Evolutionary conservation across 2,797 vertebrate genomes (phyloP).

Genomic region (Merluccius polli): DNA sequence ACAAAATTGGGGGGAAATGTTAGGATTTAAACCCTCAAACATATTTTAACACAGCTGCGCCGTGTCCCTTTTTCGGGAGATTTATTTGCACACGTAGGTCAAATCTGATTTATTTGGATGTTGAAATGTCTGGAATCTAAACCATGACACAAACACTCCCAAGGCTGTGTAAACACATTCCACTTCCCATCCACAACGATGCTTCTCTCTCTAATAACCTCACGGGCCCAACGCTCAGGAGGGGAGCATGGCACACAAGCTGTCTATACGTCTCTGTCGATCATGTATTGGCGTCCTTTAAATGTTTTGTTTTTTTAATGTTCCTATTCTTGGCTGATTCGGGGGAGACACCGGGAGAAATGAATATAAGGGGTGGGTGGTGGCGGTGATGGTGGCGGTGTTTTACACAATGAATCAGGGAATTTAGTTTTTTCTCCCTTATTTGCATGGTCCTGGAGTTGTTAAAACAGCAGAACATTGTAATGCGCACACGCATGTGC

Average conservation of each 20-base stretch:
- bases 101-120: conserved; percentile 66
- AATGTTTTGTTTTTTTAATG: too few species aligned
- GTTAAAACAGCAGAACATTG: conserved; percentile 39
- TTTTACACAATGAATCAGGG: conserved; percentile 8
- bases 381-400: too few species aligned
- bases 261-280: too few species aligned
- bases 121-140: conserved; percentile 68
- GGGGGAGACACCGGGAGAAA: too few species aligned
- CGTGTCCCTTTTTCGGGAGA: conserved; percentile 41
- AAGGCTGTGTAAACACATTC: conserved; percentile 68
- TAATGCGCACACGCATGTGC: conserved; percentile 20
- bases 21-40: conserved; percentile 38
- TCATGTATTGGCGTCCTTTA: too few species aligned
- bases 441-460: conserved; percentile 54
- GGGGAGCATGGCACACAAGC: too few species aligned
- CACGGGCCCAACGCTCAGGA: conserved; percentile 20
- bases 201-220: conserved; percentile 54
- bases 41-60: conserved; percentile 55
- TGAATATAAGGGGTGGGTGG: too few species aligned
- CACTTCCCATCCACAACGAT: conserved; percentile 49
- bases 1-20: conserved; percentile 26
- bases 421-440: conserved; percentile 49
- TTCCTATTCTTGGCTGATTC: too few species aligned
- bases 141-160: conserved; percentile 70
- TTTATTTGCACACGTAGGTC: conserved; percentile 59